Percentiles rank a stretch among this genome's conserved stretches.
phyloP scores from a whole-genome alignment of 2,888 invertebrate species.

The Andrena dorsata region DNA sequence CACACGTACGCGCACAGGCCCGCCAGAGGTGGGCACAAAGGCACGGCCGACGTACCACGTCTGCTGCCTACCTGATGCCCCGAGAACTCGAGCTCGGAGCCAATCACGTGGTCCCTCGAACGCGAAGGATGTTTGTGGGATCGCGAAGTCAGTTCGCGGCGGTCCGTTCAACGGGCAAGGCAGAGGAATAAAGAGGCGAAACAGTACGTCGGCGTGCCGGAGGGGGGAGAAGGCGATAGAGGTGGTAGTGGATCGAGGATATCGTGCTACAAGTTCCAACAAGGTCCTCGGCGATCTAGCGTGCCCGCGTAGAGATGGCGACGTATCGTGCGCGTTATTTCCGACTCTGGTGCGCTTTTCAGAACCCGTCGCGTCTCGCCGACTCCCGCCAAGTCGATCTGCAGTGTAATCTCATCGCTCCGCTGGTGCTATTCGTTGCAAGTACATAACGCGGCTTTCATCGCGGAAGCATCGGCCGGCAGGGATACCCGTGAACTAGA shows the following conservation, averaged over 20 bases:
- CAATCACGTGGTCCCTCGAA: constrained; percentile 82
- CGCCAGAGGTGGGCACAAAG: constrained; percentile 43
- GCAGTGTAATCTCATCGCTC: neutral
- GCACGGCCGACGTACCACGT: constrained; percentile 36
- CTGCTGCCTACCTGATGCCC: constrained; percentile 76
- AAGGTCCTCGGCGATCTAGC: constrained; percentile 50
- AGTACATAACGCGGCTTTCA: neutral
- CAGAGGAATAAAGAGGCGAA: constrained; percentile 62
- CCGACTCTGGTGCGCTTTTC: neutral
- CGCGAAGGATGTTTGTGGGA: constrained; percentile 82
- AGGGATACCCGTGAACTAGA: neutral
- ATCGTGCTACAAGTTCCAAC: constrained; percentile 46
- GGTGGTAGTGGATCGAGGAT: constrained; percentile 64
- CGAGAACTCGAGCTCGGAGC: constrained; percentile 73
- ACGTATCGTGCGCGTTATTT: constrained; percentile 17
- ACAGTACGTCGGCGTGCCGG: constrained; percentile 17
- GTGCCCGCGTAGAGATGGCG: constrained; percentile 14
- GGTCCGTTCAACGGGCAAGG: constrained; percentile 75
- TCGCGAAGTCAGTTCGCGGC: constrained; percentile 80
- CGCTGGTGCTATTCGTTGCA: neutral
- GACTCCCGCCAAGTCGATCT: neutral
- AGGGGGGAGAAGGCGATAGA: constrained; percentile 26
- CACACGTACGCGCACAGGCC: constrained; percentile 5
- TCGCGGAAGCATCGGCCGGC: neutral
- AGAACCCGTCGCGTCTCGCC: neutral